Conservation (phyloP, 1,140 invertebrate genomes). For the Nasonia vitripennis region DNA sequence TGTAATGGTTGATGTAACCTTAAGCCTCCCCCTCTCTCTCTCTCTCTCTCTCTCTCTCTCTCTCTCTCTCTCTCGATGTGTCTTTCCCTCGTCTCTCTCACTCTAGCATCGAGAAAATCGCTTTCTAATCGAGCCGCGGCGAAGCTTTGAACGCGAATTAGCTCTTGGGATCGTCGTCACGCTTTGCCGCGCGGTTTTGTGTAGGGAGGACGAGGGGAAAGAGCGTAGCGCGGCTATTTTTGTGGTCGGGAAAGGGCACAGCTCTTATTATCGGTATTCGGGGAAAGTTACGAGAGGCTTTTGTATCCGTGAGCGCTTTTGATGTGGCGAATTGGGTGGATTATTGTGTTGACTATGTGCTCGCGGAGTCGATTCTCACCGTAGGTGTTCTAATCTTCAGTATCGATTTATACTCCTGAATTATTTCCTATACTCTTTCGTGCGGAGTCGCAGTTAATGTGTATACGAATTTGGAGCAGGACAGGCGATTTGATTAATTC, state of each 20-base stretch:
- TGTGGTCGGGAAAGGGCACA: not conserved
- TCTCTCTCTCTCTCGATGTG: not conserved
- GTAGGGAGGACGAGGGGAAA: not conserved
- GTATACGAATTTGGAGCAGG: too few relatives aligned
- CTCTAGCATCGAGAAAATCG: constrained; percentile 39
- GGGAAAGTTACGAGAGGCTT: not conserved
- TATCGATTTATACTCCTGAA: not conserved
- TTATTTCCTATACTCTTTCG: not conserved
- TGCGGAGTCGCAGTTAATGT: too few relatives aligned
- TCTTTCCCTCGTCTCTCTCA: constrained; percentile 32
- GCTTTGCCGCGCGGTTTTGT: constrained; percentile 5
- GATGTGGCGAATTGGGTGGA: not conserved
- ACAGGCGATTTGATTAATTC: not conserved
- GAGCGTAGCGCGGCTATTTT: not conserved
- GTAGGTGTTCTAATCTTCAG: not conserved
- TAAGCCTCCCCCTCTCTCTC: constrained; percentile 7
- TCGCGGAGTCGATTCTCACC: too few relatives aligned
- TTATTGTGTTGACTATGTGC: not conserved
- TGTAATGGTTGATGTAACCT: constrained; percentile 53
- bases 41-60: constrained; percentile 8
- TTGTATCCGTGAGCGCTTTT: not conserved
- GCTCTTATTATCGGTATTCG: not conserved
- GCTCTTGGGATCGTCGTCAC: not conserved
- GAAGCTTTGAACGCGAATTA: constrained; percentile 37
- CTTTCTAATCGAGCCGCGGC: constrained; percentile 50